phyloP scores from a whole-genome alignment of 2,113 vertebrate species.

The Verasper variegatus region DNA sequence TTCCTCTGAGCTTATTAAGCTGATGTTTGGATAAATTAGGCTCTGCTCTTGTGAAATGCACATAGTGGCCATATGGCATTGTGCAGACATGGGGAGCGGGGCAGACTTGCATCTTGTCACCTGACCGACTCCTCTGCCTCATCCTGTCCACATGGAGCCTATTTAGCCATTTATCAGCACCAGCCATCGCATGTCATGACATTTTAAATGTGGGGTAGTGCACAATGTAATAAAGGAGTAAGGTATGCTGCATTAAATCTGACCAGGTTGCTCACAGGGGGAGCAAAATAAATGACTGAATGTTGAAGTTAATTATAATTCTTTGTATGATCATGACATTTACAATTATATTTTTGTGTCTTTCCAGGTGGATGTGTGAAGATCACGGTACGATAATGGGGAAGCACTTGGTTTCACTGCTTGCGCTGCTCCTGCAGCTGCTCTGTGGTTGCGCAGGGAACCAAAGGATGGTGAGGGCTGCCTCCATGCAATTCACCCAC shows the following conservation, averaged over 20 bases:
- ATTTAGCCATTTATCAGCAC: slow-evolving; percentile 54
- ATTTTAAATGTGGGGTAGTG: slow-evolving; percentile 38
- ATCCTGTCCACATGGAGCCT: slow-evolving; percentile 53
- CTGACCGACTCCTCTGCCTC: slow-evolving; percentile 42
- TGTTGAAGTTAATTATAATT: not conserved
- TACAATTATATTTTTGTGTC: slow-evolving; percentile 9
- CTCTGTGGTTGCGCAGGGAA: slow-evolving; percentile 85
- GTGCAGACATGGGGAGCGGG: slow-evolving; percentile 30
- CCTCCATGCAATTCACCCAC: slow-evolving; percentile 89
- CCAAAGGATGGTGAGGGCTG: slow-evolving; percentile 77
- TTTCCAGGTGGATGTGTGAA: slow-evolving; percentile 84
- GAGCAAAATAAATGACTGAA: not conserved
- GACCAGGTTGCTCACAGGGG: not conserved
- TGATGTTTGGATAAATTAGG: slow-evolving; percentile 28
- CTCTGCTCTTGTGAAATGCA: slow-evolving; percentile 9
- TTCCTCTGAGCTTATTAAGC: slow-evolving; percentile 16
- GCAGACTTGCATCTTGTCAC: slow-evolving; percentile 31
- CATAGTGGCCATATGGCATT: slow-evolving; percentile 34
- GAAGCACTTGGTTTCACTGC: slow-evolving; percentile 84
- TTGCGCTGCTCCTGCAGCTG: slow-evolving; percentile 86
- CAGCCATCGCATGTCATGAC: slow-evolving; percentile 34
- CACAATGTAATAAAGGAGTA: slow-evolving; percentile 12
- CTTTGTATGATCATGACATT: not conserved
- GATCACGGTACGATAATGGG: slow-evolving; percentile 87
- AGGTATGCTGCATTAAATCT: not conserved